phyloP scores from a whole-genome alignment of 35 echinoderm and acorn worm species.

The Apostichopus parvimensis region DNA sequence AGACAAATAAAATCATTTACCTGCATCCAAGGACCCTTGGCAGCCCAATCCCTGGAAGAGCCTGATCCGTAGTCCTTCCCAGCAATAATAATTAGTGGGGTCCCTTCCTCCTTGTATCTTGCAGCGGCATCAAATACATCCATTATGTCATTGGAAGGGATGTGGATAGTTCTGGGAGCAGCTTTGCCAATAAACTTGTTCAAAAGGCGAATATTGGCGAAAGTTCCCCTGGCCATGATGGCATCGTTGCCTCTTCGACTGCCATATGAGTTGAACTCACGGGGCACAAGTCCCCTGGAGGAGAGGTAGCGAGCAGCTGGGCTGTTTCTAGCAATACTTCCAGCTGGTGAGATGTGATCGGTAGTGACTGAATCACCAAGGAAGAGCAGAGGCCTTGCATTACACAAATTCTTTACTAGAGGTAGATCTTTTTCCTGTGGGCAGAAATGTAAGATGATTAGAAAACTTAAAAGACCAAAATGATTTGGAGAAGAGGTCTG shows the following conservation, averaged over 20 bases:
- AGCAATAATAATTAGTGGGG: constrained; percentile 69
- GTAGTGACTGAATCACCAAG: constrained; percentile 96
- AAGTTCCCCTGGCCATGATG: constrained; percentile 97
- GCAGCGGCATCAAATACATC: constrained; percentile 94
- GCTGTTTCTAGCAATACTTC: constrained; percentile 94
- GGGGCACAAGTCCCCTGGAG: constrained; percentile 69
- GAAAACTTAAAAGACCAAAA: no score
- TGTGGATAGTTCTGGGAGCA: constrained; percentile 85
- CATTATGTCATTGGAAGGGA: constrained; percentile 80
- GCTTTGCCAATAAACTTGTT: constrained; percentile 98
- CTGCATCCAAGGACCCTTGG: constrained; percentile 98
- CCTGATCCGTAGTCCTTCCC: constrained; percentile 97
- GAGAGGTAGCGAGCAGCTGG: constrained; percentile 92
- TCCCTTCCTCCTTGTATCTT: constrained; percentile 62
- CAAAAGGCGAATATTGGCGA: constrained; percentile 93
- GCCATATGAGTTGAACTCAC: constrained; percentile 99
- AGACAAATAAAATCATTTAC: constrained; percentile 39
- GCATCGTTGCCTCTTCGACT: constrained; percentile 97
- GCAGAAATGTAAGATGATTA: neutral
- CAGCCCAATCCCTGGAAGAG: constrained; percentile 98
- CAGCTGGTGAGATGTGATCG: constrained; percentile 97
- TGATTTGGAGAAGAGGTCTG: no score
- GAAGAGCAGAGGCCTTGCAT: constrained; percentile 71
- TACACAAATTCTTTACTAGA: constrained; percentile 52
- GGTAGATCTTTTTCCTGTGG: constrained; percentile 80